Evolutionary conservation across 1,140 invertebrate genomes (phyloP).

Genomic region (Drosophila ironensis): DNA sequence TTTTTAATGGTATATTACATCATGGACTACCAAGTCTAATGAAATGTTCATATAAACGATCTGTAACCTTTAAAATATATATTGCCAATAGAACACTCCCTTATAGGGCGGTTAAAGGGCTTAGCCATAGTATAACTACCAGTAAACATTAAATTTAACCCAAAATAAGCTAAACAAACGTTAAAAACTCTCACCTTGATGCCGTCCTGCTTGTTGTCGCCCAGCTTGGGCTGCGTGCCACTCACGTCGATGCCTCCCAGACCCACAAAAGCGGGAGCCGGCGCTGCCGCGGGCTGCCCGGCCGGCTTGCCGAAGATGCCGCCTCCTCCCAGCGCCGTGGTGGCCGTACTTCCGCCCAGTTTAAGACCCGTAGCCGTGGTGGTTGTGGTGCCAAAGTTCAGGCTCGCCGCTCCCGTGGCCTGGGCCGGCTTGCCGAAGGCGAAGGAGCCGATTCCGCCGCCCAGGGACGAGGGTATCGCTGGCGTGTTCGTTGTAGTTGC

Average conservation of each 20-base stretch:
- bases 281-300: conserved; percentile 41
- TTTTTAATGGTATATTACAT: too few species aligned
- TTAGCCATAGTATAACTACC: too few species aligned
- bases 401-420: conserved; percentile 60
- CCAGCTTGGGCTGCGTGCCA: conserved; percentile 83
- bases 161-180: too few species aligned
- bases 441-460: conserved; percentile 43
- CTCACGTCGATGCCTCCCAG: conserved; percentile 86
- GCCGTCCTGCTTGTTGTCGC: conserved; percentile 84
- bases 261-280: conserved; percentile 82
- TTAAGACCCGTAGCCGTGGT: conserved; percentile 55
- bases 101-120: too few species aligned
- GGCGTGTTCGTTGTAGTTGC: conserved; percentile 46
- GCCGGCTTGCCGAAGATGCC: conserved; percentile 78
- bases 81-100: too few species aligned
- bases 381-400: conserved; percentile 70
- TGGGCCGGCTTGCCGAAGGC: conserved; percentile 66
- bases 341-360: conserved; percentile 31
- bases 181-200: conserved; percentile 78
- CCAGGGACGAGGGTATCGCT: conserved; percentile 31
- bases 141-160: too few species aligned
- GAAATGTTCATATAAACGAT: too few species aligned
- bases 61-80: too few species aligned
- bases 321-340: conserved; percentile 24
- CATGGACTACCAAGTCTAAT: too few species aligned